Evolutionary conservation across 2,888 invertebrate genomes (phyloP), one percentile per base, ranked within the genome.

Genomic region (Geotrupes spiniger): DNA sequence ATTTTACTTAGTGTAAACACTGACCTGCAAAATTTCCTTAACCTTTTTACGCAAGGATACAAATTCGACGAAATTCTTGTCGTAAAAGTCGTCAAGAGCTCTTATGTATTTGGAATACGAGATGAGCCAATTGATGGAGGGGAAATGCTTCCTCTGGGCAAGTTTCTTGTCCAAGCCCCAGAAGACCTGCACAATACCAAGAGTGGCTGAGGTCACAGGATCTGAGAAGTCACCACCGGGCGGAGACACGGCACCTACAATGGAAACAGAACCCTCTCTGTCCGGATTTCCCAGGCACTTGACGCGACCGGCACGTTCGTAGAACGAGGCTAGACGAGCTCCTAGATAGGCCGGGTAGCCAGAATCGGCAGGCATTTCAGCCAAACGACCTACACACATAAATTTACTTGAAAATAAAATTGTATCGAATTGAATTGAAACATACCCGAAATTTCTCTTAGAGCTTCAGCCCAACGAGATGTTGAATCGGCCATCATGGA

Each of bases 401-500:
- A 36, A n/a, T n/a, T n/a, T n/a, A n/a, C n/a, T n/a, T n/a, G n/a
- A n/a, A 46, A 9, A 10, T 17, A 42, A 42, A 2, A 45, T 33
- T 46, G n/a, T 31, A 41, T 28, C 14, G 12, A 2, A 15, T 12
- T 11, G 37, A 36, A 16, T 14, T 4, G 16, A 36, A 36, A 6
- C 29, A 10, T 40, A 67, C 84, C 97, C 0, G 98, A 98, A 78
- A 99, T 99, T 85, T 99, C 99, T 79, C 99, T 86, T 75, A 99
- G 83, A 63, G 99, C 99, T 76, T 99, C 99, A 52, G 99, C 99
- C 99, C 99, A 99, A 78, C 99, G 93, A 9, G 98, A 99, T 12
- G 99, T 99, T 17, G 98, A 99, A 78, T 99, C 99, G 55, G 99
- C 99, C 99, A 99, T 99, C 99, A 99, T 99, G 62, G 98, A 95